Evolutionary conservation across 2,113 vertebrate genomes (phyloP).

Genomic region (Hepsetus odoe): DNA sequence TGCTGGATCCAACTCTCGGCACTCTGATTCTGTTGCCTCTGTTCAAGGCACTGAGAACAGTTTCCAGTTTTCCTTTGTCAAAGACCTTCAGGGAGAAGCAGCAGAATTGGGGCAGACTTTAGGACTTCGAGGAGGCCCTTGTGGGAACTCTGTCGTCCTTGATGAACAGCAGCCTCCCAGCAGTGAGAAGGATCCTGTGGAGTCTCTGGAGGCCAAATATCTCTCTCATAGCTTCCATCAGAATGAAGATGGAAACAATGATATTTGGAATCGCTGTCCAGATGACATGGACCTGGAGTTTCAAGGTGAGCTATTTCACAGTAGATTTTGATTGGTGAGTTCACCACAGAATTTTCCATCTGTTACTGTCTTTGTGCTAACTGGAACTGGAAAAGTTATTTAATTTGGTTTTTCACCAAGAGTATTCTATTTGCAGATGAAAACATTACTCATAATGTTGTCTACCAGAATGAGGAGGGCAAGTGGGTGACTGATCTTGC

Average conservation of each 20-base stretch:
- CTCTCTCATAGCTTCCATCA: slow-evolving; percentile 76
- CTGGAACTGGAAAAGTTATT: not conserved
- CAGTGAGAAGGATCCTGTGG: slow-evolving; percentile 58
- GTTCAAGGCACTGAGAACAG: slow-evolving; percentile 61
- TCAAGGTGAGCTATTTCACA: slow-evolving; percentile 63
- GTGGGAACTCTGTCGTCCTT: slow-evolving; percentile 51
- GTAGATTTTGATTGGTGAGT: not conserved
- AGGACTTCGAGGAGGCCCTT: slow-evolving; percentile 60
- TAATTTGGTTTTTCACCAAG: not conserved
- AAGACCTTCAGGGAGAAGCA: slow-evolving; percentile 43
- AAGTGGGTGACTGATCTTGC: slow-evolving; percentile 97
- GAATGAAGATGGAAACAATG: slow-evolving; percentile 64
- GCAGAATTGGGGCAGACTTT: slow-evolving; percentile 42
- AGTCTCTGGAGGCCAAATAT: slow-evolving; percentile 75
- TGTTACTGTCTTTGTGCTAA: not conserved
- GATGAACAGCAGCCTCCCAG: slow-evolving; percentile 48
- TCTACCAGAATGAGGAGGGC: slow-evolving; percentile 95
- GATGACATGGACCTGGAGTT: slow-evolving; percentile 63
- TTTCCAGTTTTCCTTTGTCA: slow-evolving; percentile 66
- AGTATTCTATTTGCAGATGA: slow-evolving; percentile 65
- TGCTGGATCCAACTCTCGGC: slow-evolving; percentile 55
- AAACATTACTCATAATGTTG: slow-evolving; percentile 74
- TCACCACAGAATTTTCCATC: not conserved
- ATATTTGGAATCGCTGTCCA: slow-evolving; percentile 67
- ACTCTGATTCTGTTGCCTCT: slow-evolving; percentile 40